Evolutionary conservation across 2,888 invertebrate species (phyloP).

Genomic region (Drosophila barbarae): DNA sequence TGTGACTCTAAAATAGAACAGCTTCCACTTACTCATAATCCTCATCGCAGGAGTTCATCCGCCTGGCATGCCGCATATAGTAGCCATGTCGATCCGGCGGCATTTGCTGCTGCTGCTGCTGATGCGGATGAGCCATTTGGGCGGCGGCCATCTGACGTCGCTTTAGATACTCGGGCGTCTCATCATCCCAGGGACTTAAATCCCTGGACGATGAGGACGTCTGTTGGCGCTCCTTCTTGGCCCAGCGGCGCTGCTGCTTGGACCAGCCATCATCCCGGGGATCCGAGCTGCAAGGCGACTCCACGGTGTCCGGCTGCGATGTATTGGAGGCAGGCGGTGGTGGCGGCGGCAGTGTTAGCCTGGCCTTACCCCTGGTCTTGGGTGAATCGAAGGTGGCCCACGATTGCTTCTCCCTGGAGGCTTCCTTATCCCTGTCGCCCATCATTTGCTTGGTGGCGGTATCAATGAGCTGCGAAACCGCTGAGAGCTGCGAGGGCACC

Average conservation of each 20-base stretch:
- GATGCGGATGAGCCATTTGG: conserved; percentile 31
- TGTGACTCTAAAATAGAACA: too few species aligned
- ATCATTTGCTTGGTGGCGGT: conserved; percentile 76
- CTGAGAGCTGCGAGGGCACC: conserved; percentile 79
- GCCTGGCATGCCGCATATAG: conserved; percentile 81
- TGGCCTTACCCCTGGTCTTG: conserved; percentile 71
- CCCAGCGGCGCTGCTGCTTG: conserved; percentile 80
- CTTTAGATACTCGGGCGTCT: conserved; percentile 82
- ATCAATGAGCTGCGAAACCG: conserved; percentile 80
- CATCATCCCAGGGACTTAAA: conserved; percentile 90
- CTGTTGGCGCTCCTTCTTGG: conserved; percentile 82
- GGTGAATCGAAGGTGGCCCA: conserved; percentile 83
- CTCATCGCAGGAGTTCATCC: conserved; percentile 85
- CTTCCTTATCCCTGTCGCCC: conserved; percentile 63
- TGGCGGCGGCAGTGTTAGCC: conserved; percentile 68
- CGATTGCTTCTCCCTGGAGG: conserved; percentile 79
- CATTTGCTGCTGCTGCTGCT: conserved; percentile 34
- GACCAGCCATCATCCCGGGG: conserved; percentile 84
- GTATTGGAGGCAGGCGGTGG: conserved; percentile 76
- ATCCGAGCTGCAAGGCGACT: conserved; percentile 90
- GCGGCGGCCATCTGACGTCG: conserved; percentile 62
- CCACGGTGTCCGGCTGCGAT: conserved; percentile 80
- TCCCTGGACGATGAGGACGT: conserved; percentile 88
- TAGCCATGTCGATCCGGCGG: conserved; percentile 76
- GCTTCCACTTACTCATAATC: conserved; percentile 84